These are phyloP conservation scores for Lasiommata megera DNA, from an alignment of 2,888 invertebrate species.

Conservation along the genomic window DNA sequence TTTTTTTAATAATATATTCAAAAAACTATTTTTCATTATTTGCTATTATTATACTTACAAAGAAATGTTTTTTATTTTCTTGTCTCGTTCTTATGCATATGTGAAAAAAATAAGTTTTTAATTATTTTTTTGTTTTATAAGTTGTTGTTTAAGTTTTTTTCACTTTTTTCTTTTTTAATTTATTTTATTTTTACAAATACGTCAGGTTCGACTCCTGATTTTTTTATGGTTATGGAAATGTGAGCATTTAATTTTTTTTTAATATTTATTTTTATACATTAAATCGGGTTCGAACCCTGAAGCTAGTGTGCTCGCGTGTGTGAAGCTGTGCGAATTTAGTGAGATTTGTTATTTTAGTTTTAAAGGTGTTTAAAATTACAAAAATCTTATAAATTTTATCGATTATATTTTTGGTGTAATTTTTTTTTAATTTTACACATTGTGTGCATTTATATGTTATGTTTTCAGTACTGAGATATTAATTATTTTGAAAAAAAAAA, in stretches of 20 bases:
- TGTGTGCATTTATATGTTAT: no score
- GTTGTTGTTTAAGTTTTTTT: background rate
- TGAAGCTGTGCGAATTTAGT: slow-evolving; percentile 12
- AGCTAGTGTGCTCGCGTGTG: background rate
- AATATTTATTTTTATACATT: background rate
- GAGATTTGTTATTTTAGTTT: background rate
- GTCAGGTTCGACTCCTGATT: slow-evolving; percentile 24
- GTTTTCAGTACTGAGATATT: no score
- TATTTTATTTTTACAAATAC: background rate
- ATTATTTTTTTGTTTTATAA: background rate
- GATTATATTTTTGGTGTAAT: slow-evolving; percentile 10
- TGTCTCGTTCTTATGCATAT: no score
- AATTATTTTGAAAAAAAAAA: background rate
- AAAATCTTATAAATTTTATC: background rate
- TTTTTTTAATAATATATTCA: no score
- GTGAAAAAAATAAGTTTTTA: background rate
- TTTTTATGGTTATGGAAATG: background rate
- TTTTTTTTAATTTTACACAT: background rate
- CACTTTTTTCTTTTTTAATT: background rate
- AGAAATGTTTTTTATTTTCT: no score
- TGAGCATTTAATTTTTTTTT: no score
- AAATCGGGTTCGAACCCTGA: slow-evolving; percentile 22
- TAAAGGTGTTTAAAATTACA: background rate
- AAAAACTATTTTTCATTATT: no score
- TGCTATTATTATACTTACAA: no score